A percentile compares a stretch with the other conserved stretches of the same genome.
phyloP scores from a whole-genome alignment of 2,797 vertebrate species.

The Pampus argenteus region DNA sequence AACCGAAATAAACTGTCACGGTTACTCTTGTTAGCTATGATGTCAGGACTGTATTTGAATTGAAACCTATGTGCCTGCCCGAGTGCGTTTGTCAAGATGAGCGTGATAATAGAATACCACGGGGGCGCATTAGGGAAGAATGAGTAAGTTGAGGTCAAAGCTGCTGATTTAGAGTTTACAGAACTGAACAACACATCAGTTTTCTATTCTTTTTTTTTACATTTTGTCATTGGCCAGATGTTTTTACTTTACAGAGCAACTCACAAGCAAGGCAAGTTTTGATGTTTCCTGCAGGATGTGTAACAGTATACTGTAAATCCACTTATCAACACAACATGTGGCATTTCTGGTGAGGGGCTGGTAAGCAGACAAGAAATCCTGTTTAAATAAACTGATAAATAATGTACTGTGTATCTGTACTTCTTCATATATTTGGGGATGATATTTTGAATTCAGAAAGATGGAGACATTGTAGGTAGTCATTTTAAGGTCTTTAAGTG shows the following conservation, averaged over 20 bases:
- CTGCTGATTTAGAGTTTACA: constrained; percentile 28
- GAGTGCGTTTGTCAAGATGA: constrained; percentile 34
- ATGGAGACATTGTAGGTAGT: background rate
- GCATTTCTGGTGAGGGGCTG: background rate
- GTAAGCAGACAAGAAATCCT: background rate
- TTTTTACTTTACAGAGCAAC: too few species aligned
- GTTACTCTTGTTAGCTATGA: constrained; percentile 2
- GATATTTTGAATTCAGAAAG: background rate
- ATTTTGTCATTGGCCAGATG: too few species aligned
- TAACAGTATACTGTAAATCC: constrained; percentile 8
- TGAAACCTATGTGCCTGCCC: constrained; percentile 20
- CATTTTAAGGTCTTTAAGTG: background rate
- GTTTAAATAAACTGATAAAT: background rate
- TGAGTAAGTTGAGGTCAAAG: constrained; percentile 36
- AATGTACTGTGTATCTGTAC: constrained; percentile 2
- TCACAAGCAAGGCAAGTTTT: background rate
- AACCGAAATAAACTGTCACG: constrained; percentile 10
- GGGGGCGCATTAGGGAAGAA: constrained; percentile 34
- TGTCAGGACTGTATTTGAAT: constrained; percentile 16
- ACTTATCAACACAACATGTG: background rate
- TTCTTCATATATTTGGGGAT: background rate
- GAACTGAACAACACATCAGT: constrained; percentile 11
- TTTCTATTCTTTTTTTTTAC: background rate
- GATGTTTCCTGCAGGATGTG: constrained; percentile 5
- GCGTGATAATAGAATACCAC: constrained; percentile 1